Evolutionary conservation across 2,797 vertebrate genomes (phyloP).

Genomic region (Diglossa cyanea): DNA sequence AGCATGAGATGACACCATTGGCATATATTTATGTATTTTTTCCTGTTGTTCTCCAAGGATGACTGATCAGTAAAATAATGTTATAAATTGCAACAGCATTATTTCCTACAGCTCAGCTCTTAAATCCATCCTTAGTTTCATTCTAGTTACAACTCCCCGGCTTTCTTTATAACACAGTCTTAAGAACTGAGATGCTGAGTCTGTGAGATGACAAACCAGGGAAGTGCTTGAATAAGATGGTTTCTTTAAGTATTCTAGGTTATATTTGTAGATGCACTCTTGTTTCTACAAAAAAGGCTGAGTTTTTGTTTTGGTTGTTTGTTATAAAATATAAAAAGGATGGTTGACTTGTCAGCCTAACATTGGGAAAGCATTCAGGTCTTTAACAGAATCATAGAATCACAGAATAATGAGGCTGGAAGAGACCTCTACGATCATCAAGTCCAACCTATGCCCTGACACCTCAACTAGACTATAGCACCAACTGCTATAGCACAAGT

Average conservation of each 20-base stretch:
- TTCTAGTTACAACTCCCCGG: not conserved
- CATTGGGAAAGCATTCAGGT: accelerated
- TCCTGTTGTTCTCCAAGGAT: not conserved
- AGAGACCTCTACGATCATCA: too few species aligned
- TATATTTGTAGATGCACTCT: not conserved
- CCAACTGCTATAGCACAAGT: too few species aligned
- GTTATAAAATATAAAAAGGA: not conserved
- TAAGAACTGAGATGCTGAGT: not conserved
- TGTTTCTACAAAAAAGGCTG: not conserved
- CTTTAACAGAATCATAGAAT: not conserved
- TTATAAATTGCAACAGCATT: not conserved
- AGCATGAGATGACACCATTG: not conserved
- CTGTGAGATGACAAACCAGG: not conserved
- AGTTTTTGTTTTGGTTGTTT: not conserved
- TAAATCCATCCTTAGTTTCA: not conserved
- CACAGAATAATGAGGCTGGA: too few species aligned
- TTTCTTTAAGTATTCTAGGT: not conserved
- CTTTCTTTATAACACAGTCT: not conserved
- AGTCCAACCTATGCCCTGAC: too few species aligned
- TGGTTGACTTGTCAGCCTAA: not conserved
- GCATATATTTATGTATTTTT: not conserved
- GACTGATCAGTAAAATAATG: not conserved
- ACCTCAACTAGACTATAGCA: too few species aligned
- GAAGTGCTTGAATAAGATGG: not conserved
- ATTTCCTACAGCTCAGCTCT: not conserved